These are phyloP conservation scores for Lepidocyrtoides sp. DNA, from an alignment of 2,888 invertebrate genomes.

Conservation along the genomic window DNA sequence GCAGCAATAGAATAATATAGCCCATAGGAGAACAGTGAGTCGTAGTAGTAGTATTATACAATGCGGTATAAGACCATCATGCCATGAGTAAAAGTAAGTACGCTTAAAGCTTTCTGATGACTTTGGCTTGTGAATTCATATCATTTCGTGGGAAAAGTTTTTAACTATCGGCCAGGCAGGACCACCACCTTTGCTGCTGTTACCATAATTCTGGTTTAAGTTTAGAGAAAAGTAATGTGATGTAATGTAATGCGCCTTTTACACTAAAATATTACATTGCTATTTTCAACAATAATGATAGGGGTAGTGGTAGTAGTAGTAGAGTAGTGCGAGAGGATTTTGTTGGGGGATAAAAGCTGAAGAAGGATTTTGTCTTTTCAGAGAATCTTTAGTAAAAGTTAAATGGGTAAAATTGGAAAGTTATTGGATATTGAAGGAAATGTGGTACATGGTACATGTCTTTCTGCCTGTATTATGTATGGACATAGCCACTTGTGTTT, in stretches of 20 bases:
- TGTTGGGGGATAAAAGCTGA: slow-evolving; percentile 28
- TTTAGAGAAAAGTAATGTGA: slow-evolving; percentile 9
- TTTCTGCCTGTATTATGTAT: neutral
- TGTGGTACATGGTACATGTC: neutral
- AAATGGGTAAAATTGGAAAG: slow-evolving; percentile 70
- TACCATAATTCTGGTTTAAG: neutral
- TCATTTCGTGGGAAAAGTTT: slow-evolving; percentile 53
- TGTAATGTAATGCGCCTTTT: slow-evolving; percentile 39
- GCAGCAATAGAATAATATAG: neutral
- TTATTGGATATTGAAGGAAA: slow-evolving; percentile 63
- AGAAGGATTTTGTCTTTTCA: slow-evolving; percentile 28
- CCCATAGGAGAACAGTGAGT: slow-evolving; percentile 17
- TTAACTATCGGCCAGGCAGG: slow-evolving; percentile 5
- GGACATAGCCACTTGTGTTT: slow-evolving; percentile 10
- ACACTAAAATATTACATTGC: slow-evolving; percentile 52
- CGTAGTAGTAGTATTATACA: neutral
- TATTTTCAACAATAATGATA: slow-evolving; percentile 48
- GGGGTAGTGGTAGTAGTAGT: no score
- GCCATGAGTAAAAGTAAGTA: slow-evolving; percentile 25
- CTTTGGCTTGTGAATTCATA: slow-evolving; percentile 58
- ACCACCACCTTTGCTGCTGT: neutral
- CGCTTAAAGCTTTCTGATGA: slow-evolving; percentile 54
- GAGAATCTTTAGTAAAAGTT: slow-evolving; percentile 62
- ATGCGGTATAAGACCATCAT: no score
- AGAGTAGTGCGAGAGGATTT: slow-evolving; percentile 38